Conservation (phyloP, 2,113 vertebrate genomes). For the Otocyon megalotis region DNA sequence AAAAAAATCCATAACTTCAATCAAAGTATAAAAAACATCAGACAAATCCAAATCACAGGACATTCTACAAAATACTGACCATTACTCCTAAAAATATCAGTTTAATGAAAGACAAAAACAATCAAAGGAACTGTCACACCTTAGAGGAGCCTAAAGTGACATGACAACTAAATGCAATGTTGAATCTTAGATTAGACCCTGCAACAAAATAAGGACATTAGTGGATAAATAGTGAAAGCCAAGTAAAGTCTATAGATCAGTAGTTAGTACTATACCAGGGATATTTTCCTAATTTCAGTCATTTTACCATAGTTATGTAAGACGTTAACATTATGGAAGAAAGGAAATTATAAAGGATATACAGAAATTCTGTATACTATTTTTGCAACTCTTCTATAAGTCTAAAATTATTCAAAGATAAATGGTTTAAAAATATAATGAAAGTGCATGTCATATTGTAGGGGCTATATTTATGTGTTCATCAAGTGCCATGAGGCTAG, state of each 20-base stretch:
- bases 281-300: background rate
- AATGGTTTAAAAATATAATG: background rate
- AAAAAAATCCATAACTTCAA: background rate
- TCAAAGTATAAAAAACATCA: background rate
- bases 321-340: background rate
- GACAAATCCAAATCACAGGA: background rate
- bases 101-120: constrained; percentile 9
- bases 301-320: background rate
- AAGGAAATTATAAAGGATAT: background rate
- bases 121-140: background rate
- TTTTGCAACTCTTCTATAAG: background rate
- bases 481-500: background rate
- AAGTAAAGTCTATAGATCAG: background rate
- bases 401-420: constrained; percentile 16
- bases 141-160: background rate
- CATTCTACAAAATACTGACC: background rate
- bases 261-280: background rate
- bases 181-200: background rate
- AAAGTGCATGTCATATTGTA: background rate
- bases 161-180: background rate
- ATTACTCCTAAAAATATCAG: background rate
- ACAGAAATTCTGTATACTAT: background rate
- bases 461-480: background rate
- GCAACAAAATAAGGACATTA: background rate
- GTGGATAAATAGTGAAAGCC: background rate